Percentiles rank a stretch among this genome's conserved stretches.
Conservation (phyloP, 2,888 invertebrate genomes). For the Nomada lathburiana region DNA sequence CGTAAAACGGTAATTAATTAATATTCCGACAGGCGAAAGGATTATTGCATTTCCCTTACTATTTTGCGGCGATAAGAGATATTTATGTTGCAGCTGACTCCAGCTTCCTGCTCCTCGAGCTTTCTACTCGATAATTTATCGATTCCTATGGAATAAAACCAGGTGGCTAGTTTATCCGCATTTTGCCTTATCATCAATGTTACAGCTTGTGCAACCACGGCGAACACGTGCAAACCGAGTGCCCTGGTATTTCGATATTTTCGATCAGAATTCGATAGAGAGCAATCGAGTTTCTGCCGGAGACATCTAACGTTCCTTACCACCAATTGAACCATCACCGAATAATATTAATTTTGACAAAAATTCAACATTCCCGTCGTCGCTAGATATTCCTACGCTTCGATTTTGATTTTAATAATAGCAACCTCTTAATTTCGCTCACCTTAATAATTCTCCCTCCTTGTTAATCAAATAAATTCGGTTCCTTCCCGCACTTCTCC, state of each 20-base stretch:
- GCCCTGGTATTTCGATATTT: not conserved
- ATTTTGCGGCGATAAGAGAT: not conserved
- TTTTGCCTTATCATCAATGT: constrained; percentile 5
- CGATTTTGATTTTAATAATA: too few relatives aligned
- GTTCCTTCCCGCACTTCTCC: too few relatives aligned
- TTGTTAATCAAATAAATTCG: too few relatives aligned
- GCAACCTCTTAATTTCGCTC: too few relatives aligned
- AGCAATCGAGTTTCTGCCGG: not conserved
- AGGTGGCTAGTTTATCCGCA: constrained; percentile 7
- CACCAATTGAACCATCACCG: too few relatives aligned
- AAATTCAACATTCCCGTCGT: too few relatives aligned
- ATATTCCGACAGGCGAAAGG: not conserved
- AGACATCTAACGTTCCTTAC: not conserved
- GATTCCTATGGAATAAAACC: not conserved
- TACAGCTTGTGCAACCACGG: too few relatives aligned
- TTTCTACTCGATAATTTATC: constrained; percentile 44
- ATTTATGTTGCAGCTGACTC: not conserved
- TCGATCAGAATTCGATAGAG: constrained; percentile 3
- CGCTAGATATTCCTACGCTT: too few relatives aligned
- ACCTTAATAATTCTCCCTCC: too few relatives aligned
- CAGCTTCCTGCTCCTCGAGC: not conserved
- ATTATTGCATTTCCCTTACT: constrained; percentile 13
- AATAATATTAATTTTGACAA: too few relatives aligned
- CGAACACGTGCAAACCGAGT: constrained; percentile 1
- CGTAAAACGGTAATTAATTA: too few relatives aligned